A percentile compares a stretch with the other conserved stretches of the same genome.
Conservation (phyloP, 1,140 invertebrate genomes). For the Cecropterus lyciades region DNA sequence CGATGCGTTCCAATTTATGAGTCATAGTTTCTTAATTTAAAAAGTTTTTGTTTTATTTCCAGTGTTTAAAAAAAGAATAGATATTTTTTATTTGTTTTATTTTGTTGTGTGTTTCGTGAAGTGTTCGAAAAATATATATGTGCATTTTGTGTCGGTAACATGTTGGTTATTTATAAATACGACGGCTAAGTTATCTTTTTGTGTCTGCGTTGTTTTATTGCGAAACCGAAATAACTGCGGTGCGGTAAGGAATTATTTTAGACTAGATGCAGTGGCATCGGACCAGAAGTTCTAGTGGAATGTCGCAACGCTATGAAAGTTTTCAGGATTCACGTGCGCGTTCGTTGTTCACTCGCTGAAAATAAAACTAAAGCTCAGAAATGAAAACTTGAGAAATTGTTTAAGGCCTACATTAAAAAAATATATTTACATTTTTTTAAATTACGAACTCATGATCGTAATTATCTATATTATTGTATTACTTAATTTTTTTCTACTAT, state of each 20-base stretch:
- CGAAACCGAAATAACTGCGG: conserved; percentile 67
- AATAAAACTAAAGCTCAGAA: too few relatives aligned
- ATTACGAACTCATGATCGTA: too few relatives aligned
- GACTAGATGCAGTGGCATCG: conserved; percentile 49
- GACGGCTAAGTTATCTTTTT: conserved; percentile 50
- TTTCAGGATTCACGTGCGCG: conserved; percentile 25
- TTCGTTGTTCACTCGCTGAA: conserved; percentile 12
- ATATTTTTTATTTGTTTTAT: conserved; percentile 42
- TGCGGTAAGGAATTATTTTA: conserved; percentile 74
- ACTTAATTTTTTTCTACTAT: too few relatives aligned
- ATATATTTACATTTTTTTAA: too few relatives aligned
- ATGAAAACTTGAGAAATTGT: too few relatives aligned
- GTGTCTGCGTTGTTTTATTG: conserved; percentile 65
- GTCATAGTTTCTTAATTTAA: conserved; percentile 36
- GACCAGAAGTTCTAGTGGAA: conserved; percentile 21
- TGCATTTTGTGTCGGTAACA: conserved; percentile 62
- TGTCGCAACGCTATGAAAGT: conserved; percentile 23
- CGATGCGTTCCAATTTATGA: conserved; percentile 49
- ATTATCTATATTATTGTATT: too few relatives aligned
- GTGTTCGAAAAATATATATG: conserved; percentile 44
- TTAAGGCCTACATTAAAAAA: too few relatives aligned
- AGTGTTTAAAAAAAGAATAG: conserved; percentile 9
- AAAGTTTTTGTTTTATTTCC: conserved; percentile 35
- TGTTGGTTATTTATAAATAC: conserved; percentile 42
- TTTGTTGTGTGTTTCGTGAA: conserved; percentile 44